Percentiles rank a stretch among this genome's conserved stretches.
Evolutionary conservation across 2,113 vertebrate genomes (phyloP).

Genomic region (Oncorhynchus nerka): DNA sequence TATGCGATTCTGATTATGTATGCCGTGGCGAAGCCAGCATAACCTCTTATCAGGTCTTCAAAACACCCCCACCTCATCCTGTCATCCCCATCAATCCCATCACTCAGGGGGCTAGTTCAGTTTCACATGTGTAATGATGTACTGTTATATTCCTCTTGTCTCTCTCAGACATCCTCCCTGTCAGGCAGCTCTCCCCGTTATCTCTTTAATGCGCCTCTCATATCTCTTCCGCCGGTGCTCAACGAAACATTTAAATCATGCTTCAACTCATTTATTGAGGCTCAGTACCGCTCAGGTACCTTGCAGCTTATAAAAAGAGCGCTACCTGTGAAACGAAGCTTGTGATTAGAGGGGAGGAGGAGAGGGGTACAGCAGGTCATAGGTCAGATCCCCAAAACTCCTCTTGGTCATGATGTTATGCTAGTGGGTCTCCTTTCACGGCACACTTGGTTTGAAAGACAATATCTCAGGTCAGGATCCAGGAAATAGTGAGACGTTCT

Average conservation of each 20-base stretch:
- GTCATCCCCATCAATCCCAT: not conserved
- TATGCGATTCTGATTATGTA: not conserved
- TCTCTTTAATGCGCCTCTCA: not conserved
- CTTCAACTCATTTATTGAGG: not conserved
- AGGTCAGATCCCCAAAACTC: no score
- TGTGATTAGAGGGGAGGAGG: no score
- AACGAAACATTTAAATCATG: not conserved
- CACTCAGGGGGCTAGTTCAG: no score
- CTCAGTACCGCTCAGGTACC: not conserved
- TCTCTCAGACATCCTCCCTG: not conserved
- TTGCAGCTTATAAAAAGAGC: no score
- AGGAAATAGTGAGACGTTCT: not conserved
- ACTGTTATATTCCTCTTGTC: not conserved
- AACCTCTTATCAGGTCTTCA: not conserved
- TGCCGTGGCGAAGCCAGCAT: no score
- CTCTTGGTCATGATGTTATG: no score
- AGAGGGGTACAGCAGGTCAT: no score
- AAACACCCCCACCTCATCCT: not conserved
- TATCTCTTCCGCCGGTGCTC: not conserved
- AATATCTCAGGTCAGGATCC: no score
- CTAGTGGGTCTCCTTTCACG: not conserved
- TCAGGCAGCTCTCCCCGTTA: not conserved
- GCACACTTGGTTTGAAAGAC: not conserved
- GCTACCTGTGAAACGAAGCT: not conserved
- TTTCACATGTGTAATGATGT: not conserved